A percentile compares a stretch with the other conserved stretches of the same genome.
Conservation (phyloP, 2,888 invertebrate species). For the Mythimna lalbum region DNA sequence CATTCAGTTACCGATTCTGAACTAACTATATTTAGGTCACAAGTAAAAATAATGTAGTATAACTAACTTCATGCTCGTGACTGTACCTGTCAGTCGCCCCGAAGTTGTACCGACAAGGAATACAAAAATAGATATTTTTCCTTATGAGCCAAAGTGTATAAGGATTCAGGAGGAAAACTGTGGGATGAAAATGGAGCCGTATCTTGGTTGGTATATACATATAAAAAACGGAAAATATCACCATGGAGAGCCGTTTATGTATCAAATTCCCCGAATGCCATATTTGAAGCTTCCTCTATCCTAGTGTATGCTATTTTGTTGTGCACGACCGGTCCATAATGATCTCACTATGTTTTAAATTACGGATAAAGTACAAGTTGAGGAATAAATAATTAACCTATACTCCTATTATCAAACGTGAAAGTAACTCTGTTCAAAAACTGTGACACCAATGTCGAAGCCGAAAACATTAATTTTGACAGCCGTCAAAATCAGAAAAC, state of each 20-base stretch:
- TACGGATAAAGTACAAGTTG: not conserved
- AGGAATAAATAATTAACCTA: not conserved
- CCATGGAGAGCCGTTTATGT: not conserved
- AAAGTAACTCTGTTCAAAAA: no score
- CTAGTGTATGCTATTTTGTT: not conserved
- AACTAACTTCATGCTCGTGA: no score
- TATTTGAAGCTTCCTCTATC: not conserved
- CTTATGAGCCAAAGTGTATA: constrained; percentile 41
- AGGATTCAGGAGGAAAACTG: constrained; percentile 41
- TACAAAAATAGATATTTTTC: constrained; percentile 39
- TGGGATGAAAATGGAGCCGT: constrained; percentile 9
- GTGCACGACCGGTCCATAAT: not conserved
- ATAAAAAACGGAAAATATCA: constrained; percentile 22
- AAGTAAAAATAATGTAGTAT: no score
- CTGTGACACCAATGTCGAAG: no score
- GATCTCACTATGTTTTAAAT: not conserved
- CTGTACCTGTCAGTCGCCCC: constrained; percentile 6
- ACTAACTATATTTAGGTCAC: no score
- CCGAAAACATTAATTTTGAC: no score
- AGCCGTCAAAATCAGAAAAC: no score
- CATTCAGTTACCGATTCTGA: no score
- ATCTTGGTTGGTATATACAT: constrained; percentile 16
- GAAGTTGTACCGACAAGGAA: constrained; percentile 7
- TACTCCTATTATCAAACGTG: no score
- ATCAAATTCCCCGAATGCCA: not conserved